Percentiles rank a stretch among this genome's conserved stretches.
Conservation (phyloP, 1,140 invertebrate genomes). For the Drosophila ercepeae region DNA sequence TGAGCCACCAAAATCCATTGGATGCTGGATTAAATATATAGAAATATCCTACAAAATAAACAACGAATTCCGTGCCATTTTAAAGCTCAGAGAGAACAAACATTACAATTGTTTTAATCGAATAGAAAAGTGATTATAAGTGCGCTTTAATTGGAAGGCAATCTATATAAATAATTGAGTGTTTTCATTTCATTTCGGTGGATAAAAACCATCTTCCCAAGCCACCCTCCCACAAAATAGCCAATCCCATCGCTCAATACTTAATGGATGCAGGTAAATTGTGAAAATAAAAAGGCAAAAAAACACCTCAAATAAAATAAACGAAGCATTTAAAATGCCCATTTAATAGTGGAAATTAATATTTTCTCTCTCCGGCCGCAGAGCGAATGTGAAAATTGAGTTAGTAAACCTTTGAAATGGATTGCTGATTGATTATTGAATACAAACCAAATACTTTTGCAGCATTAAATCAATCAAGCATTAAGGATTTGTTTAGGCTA, state of each 20-base stretch:
- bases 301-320: conserved; percentile 7
- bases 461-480: conserved; percentile 1
- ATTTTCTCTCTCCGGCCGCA: conserved; percentile 9
- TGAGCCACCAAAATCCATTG: conserved; percentile 2
- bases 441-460: background rate
- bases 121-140: conserved; percentile 57
- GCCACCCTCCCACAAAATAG: background rate
- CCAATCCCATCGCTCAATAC: conserved; percentile 25
- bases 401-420: conserved; percentile 6
- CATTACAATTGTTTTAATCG: conserved; percentile 37
- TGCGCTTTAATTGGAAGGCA: conserved; percentile 53
- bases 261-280: conserved; percentile 79
- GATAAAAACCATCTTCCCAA: background rate
- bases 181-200: conserved; percentile 30
- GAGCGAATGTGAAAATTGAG: conserved; percentile 31
- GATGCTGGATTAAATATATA: background rate
- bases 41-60: background rate
- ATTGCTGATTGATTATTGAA: background rate
- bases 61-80: conserved; percentile 14
- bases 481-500: conserved; percentile 9
- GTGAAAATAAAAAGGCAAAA: background rate
- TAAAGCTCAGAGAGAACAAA: conserved; percentile 6
- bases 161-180: conserved; percentile 64
- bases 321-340: conserved; percentile 31
- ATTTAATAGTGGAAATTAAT: conserved; percentile 39